Percentiles rank a stretch among this genome's conserved stretches.
phyloP scores from a whole-genome alignment of 2,888 invertebrate species.

The Emmelina monodactyla region DNA sequence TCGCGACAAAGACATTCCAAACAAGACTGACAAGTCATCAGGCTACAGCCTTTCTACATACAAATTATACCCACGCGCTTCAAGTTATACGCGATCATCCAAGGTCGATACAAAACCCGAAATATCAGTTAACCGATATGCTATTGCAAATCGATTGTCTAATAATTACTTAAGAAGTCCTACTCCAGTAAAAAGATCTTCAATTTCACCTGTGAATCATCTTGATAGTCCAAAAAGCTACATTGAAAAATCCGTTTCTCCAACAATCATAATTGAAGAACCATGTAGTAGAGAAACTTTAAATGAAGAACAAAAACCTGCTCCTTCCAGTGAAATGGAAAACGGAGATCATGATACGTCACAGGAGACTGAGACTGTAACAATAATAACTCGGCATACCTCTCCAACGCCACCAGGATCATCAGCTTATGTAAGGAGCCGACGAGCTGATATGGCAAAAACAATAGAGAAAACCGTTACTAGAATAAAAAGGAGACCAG shows the following conservation, averaged over 20 bases:
- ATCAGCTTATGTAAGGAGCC: constrained; percentile 67
- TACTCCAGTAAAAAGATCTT: constrained; percentile 39
- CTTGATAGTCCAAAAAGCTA: constrained; percentile 28
- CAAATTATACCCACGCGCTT: constrained; percentile 60
- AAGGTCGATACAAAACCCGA: constrained; percentile 28
- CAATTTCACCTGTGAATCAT: constrained; percentile 42
- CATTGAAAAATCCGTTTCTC: constrained; percentile 25
- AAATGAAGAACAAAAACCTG: constrained; percentile 18
- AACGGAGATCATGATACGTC: constrained; percentile 28
- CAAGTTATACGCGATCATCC: constrained; percentile 42
- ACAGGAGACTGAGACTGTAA: constrained; percentile 54
- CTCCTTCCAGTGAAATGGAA: constrained; percentile 16
- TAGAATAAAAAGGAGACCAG: constrained; percentile 61
- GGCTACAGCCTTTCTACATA: constrained; percentile 56
- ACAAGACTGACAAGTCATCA: constrained; percentile 62
- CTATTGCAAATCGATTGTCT: constrained; percentile 48
- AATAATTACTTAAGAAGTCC: constrained; percentile 49
- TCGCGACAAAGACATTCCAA: constrained; percentile 64
- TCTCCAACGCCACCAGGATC: constrained; percentile 79
- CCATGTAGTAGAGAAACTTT: constrained; percentile 15
- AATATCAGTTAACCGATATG: constrained; percentile 40
- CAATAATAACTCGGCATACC: constrained; percentile 77
- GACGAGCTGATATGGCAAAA: constrained; percentile 77
- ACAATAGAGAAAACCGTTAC: constrained; percentile 75
- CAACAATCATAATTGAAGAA: constrained; percentile 24